Conservation (phyloP, 2,113 vertebrate genomes). For the Lophotis ruficrista region DNA sequence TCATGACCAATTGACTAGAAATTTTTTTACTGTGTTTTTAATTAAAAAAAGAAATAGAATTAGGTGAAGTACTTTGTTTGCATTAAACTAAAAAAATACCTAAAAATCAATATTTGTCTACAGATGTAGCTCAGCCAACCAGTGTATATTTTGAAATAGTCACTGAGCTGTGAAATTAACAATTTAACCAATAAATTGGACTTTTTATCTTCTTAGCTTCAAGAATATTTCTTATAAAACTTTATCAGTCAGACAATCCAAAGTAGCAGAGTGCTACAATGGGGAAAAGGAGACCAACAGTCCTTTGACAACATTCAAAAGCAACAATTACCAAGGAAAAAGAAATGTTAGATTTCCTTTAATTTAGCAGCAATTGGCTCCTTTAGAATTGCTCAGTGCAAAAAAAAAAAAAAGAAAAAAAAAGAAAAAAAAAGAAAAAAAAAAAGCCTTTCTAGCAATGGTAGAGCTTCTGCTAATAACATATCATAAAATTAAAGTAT, state of each 20-base stretch:
- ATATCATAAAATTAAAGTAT: background rate
- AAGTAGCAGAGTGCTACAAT: background rate
- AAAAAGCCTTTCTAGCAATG: accelerated
- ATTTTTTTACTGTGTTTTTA: no score
- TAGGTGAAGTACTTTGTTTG: background rate
- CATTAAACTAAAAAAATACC: background rate
- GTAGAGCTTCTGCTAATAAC: background rate
- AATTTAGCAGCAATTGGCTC: background rate
- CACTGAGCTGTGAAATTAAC: constrained; percentile 52
- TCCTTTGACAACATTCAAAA: background rate
- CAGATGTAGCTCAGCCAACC: background rate
- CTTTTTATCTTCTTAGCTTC: background rate
- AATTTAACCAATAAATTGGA: constrained; percentile 39
- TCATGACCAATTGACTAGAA: background rate
- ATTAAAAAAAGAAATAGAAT: background rate
- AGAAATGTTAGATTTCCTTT: background rate
- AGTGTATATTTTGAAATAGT: constrained; percentile 7
- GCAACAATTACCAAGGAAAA: background rate
- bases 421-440: background rate
- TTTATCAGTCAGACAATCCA: background rate
- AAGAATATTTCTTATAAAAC: background rate
- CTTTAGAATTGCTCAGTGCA: background rate
- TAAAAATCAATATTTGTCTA: constrained; percentile 12
- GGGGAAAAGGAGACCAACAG: background rate
- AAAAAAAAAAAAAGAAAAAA: background rate